Conservation (phyloP, 2,888 invertebrate species). For the Idaea aversata region DNA sequence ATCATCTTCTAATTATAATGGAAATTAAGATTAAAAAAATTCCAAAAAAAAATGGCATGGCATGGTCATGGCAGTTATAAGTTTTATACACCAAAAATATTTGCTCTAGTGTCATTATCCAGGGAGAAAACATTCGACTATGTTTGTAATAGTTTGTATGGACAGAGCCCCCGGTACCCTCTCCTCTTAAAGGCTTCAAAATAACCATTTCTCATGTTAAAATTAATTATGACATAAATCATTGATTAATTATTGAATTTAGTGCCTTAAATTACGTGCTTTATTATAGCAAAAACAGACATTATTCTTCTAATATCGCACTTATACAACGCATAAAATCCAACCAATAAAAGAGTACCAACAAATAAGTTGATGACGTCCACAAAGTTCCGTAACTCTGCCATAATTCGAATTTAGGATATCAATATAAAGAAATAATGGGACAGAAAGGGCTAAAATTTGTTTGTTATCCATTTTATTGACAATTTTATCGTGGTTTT, state of each 20-base stretch:
- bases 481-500: conserved; percentile 20
- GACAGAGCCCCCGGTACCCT: too few species aligned
- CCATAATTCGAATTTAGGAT: conserved; percentile 10
- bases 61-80: too few species aligned
- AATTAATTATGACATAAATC: too few species aligned
- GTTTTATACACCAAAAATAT: too few species aligned
- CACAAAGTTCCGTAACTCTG: conserved; percentile 10
- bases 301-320: conserved; percentile 4
- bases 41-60: too few species aligned
- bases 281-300: background rate
- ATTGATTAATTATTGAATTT: background rate
- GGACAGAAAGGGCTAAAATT: conserved; percentile 23
- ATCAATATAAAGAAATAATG: conserved; percentile 23
- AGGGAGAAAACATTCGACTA: too few species aligned
- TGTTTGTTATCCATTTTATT: conserved; percentile 27
- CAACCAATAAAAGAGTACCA: conserved; percentile 12
- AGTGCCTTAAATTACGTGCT: background rate
- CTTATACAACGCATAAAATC: background rate
- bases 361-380: conserved; percentile 16
- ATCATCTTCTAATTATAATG: too few species aligned
- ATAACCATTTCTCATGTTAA: too few species aligned
- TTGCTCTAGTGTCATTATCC: too few species aligned
- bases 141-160: too few species aligned
- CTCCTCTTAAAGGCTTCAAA: too few species aligned
- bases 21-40: too few species aligned